These are phyloP conservation scores for Oreotrochilus melanogaster DNA, from an alignment of 2,113 vertebrate genomes.

Conservation along the genomic window DNA sequence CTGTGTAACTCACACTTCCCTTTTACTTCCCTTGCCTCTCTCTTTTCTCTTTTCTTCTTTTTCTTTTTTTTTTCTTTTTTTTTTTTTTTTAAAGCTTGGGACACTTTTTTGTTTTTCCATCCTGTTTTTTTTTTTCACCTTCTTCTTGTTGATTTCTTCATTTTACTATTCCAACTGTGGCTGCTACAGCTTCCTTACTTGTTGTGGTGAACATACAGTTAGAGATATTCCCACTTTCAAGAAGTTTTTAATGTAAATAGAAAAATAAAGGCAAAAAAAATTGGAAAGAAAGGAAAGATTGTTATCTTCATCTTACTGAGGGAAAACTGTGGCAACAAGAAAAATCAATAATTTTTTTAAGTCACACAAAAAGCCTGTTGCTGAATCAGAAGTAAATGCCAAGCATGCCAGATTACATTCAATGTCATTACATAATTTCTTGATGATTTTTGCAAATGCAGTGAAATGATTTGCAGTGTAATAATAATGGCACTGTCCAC, in stretches of 20 bases:
- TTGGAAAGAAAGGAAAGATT: not conserved
- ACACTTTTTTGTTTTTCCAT: not conserved
- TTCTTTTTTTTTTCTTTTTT: not conserved
- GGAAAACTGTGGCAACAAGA: not conserved
- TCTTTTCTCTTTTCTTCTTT: not conserved
- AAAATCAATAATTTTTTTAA: not conserved
- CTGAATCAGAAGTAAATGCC: slow-evolving; percentile 1
- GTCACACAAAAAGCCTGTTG: slow-evolving; percentile 15
- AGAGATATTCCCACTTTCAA: not conserved
- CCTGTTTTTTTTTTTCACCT: not conserved
- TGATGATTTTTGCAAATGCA: slow-evolving; percentile 24
- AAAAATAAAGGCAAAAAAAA: not conserved
- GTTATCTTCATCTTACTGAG: not conserved
- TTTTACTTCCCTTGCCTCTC: not conserved
- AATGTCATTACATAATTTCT: slow-evolving; percentile 5
- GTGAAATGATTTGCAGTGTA: not conserved
- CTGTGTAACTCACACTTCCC: not conserved
- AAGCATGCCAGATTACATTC: slow-evolving; percentile 37
- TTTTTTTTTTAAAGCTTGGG: not conserved
- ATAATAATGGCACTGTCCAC: not conserved
- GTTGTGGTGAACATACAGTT: not conserved
- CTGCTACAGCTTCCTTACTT: not conserved
- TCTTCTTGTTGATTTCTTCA: not conserved
- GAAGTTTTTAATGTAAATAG: not conserved
- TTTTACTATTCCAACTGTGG: not conserved